Evolutionary conservation across 1,140 invertebrate genomes (phyloP).

Genomic region (Diachasma alloeum): DNA sequence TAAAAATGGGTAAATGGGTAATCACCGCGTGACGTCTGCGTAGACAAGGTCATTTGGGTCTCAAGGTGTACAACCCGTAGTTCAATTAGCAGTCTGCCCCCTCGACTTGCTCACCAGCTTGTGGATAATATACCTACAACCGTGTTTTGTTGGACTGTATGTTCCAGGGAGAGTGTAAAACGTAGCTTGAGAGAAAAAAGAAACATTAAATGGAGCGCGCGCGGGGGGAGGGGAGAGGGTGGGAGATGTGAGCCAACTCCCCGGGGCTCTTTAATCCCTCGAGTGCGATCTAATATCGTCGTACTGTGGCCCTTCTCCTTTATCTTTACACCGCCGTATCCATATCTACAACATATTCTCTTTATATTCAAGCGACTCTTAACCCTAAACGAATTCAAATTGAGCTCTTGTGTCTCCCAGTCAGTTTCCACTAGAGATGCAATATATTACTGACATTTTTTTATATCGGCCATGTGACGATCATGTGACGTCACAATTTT

Average conservation of each 20-base stretch:
- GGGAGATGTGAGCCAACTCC: neutral
- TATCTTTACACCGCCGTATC: neutral
- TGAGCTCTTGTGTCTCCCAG: neutral
- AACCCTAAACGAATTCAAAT: neutral
- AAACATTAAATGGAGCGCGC: neutral
- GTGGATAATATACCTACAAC: neutral
- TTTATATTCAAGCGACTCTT: neutral
- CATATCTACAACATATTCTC: neutral
- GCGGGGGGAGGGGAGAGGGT: no score
- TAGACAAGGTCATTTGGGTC: constrained; percentile 10
- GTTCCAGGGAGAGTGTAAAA: neutral
- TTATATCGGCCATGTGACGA: no score
- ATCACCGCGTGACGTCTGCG: neutral
- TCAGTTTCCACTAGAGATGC: neutral
- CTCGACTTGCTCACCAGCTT: neutral
- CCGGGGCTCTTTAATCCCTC: constrained; percentile 10
- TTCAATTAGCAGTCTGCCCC: constrained; percentile 18
- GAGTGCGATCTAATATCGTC: constrained; percentile 9
- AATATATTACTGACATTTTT: neutral
- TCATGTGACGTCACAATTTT: no score
- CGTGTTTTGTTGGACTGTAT: neutral
- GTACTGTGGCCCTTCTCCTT: neutral
- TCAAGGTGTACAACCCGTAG: neutral
- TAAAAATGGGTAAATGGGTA: no score
- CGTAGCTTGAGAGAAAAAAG: neutral